Evolutionary conservation across 2,888 invertebrate species (phyloP).

Genomic region (Phengaris alcon): DNA sequence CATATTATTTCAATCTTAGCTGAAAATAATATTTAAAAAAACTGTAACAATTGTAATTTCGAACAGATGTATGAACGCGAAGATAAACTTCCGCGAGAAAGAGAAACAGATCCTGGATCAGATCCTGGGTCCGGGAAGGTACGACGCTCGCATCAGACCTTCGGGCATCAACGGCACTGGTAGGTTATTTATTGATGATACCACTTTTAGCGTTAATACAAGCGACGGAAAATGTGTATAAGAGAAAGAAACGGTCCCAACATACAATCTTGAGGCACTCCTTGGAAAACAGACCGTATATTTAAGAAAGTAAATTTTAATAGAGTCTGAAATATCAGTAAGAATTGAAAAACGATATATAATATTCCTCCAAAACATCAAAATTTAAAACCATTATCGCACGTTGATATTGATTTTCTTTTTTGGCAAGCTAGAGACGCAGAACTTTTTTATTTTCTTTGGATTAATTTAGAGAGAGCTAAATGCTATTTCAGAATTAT

Average conservation of each 20-base stretch:
- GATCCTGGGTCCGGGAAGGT: constrained; percentile 93
- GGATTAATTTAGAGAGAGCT: constrained; percentile 5
- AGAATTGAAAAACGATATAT: neutral
- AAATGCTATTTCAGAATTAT: constrained; percentile 4
- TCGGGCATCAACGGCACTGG: constrained; percentile 97
- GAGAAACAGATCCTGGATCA: constrained; percentile 96
- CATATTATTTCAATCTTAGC: too few species aligned
- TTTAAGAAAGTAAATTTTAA: neutral
- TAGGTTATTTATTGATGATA: constrained; percentile 70
- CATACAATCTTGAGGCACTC: neutral
- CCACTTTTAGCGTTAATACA: neutral
- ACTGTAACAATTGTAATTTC: neutral
- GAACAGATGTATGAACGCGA: constrained; percentile 85
- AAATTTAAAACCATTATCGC: constrained; percentile 2
- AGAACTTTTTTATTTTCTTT: neutral
- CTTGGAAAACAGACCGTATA: neutral
- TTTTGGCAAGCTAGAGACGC: constrained; percentile 17
- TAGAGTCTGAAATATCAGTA: neutral
- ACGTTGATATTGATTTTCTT: constrained; percentile 16
- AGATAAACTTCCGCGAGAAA: constrained; percentile 95
- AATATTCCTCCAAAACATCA: neutral
- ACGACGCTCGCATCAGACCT: constrained; percentile 95
- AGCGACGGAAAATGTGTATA: neutral
- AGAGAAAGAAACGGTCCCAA: neutral
- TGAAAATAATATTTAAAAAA: neutral